Conservation (phyloP, 2,113 vertebrate species). For the Phainopepla nitens region DNA sequence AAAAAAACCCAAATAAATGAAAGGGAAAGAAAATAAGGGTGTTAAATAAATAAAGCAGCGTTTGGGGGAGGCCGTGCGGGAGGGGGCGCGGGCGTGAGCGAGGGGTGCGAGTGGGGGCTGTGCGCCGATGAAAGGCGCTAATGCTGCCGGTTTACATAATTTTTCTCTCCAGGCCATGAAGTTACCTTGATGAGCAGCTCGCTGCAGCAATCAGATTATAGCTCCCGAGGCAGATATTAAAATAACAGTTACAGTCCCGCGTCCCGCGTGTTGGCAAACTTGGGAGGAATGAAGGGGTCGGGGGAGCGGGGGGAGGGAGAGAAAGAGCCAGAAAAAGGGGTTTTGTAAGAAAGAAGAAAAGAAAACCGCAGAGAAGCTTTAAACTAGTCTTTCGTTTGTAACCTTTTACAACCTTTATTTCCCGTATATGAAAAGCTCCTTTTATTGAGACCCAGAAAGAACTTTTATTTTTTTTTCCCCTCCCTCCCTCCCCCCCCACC, state of each 20-base stretch:
- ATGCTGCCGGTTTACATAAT: slow-evolving; percentile 57
- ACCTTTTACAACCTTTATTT: slow-evolving; percentile 75
- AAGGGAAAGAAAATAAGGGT: neutral
- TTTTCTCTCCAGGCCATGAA: slow-evolving; percentile 59
- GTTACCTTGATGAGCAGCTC: slow-evolving; percentile 66
- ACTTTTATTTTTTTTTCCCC: neutral
- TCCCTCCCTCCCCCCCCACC: neutral
- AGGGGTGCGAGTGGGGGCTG: no score
- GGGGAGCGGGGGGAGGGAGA: neutral
- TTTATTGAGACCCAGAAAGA: slow-evolving; percentile 62
- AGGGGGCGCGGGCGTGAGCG: neutral
- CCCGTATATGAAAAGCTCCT: slow-evolving; percentile 70
- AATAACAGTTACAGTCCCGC: slow-evolving; percentile 56
- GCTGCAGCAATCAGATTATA: slow-evolving; percentile 58
- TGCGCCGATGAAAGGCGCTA: slow-evolving; percentile 5
- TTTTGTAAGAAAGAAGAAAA: slow-evolving; percentile 65
- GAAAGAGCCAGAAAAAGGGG: neutral
- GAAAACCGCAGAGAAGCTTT: slow-evolving; percentile 69
- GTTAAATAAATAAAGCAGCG: neutral
- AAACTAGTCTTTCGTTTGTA: slow-evolving; percentile 75
- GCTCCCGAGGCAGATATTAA: slow-evolving; percentile 56
- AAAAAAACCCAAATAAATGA: neutral
- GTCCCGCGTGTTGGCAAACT: slow-evolving; percentile 73
- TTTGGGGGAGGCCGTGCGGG: neutral
- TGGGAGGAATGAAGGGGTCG: slow-evolving; percentile 49